phyloP scores from a whole-genome alignment of 2,888 invertebrate genomes.

The Rotaria magnacalcarata region DNA sequence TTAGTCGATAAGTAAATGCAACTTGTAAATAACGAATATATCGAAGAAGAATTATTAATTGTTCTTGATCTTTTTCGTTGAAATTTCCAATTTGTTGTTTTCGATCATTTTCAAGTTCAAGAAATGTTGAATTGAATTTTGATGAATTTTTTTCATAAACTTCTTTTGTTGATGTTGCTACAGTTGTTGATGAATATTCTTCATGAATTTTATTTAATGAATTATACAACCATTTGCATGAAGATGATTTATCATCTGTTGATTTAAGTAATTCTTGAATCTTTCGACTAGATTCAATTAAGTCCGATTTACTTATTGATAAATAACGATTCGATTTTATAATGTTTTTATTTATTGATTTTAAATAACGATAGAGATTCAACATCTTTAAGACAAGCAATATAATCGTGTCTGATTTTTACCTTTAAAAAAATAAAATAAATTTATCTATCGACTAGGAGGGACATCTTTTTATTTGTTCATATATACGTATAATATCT shows the following conservation, averaged over 20 bases:
- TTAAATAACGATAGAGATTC: no score
- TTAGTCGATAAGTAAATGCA: not conserved
- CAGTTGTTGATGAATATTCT: not conserved
- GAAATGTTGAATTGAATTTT: not conserved
- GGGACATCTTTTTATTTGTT: no score
- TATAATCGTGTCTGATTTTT: no score
- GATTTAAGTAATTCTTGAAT: not conserved
- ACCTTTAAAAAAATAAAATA: no score
- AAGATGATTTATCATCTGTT: not conserved
- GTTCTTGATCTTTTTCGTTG: not conserved
- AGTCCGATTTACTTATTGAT: not conserved
- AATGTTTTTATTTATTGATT: not conserved
- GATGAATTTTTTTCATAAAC: not conserved
- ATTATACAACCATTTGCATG: not conserved
- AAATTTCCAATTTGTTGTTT: not conserved
- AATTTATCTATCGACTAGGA: no score
- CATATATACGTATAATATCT: no score
- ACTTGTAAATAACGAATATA: not conserved
- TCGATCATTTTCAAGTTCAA: not conserved
- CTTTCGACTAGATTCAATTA: not conserved
- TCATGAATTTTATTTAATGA: not conserved
- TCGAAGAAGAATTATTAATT: not conserved
- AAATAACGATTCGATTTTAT: not conserved
- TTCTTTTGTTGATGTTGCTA: not conserved
- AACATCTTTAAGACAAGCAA: no score